Evolutionary conservation across 1,140 invertebrate species (phyloP).

Genomic region (Diorhabda elongata): DNA sequence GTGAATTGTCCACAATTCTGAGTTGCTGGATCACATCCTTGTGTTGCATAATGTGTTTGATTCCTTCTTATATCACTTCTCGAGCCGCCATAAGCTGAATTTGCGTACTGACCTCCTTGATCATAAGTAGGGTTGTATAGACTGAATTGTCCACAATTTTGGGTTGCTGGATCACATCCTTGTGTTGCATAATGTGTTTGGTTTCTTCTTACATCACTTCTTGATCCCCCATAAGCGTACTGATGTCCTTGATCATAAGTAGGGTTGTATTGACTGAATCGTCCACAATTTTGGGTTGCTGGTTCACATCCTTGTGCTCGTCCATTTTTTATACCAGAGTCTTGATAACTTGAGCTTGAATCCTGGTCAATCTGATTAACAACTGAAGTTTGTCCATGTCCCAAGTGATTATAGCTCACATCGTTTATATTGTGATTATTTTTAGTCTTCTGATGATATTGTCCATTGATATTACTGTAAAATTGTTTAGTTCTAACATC

Average conservation of each 20-base stretch:
- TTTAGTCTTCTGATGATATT: not conserved
- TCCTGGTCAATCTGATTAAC: not conserved
- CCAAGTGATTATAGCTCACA: not conserved
- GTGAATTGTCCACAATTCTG: conserved; percentile 9
- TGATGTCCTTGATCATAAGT: not conserved
- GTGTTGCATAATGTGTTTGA: not conserved
- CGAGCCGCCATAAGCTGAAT: not conserved
- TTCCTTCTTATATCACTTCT: not conserved
- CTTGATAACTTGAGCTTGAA: not conserved
- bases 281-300: conserved; percentile 17
- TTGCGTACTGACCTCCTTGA: too few species aligned
- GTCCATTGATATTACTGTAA: not conserved
- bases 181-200: not conserved
- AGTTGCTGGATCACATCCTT: conserved; percentile 15
- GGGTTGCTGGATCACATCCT: conserved; percentile 16
- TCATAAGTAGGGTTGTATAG: too few species aligned
- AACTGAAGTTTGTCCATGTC: not conserved
- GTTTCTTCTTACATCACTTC: not conserved
- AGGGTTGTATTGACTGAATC: not conserved
- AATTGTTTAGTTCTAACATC: not conserved
- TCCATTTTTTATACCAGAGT: too few species aligned
- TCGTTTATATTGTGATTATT: not conserved
- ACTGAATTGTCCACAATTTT: conserved; percentile 4
- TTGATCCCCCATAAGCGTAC: not conserved
- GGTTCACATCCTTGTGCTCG: conserved; percentile 12